Evolutionary conservation across 37 sponge, comb jelly and placozoan species (phyloP), one percentile per base, ranked within the genome.

Genomic region (Dysidea cf. avara): DNA sequence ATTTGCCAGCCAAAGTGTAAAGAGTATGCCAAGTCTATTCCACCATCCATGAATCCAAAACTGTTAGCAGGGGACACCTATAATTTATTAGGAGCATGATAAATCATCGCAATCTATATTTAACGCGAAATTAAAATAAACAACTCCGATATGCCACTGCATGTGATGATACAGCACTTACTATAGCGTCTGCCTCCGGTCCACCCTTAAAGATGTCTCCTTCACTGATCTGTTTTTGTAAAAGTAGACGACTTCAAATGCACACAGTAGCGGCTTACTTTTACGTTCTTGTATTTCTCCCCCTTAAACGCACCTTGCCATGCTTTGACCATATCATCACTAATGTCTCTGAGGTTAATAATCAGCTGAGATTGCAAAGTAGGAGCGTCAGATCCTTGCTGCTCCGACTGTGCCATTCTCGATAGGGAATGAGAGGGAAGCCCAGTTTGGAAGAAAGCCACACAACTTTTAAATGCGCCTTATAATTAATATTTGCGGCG

Each of bases 11-110:
- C 91, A 72, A 90, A 90, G 69, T 84, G 74, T 40, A 29, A 31
- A 28, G 86, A 76, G 48, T 84, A 90, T 31, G 47, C 85, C 81
- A 81, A 75, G 75, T 90, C 91, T 55, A 90, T 90, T 0, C 91
- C 91, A 12, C 91, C 91, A 56, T 90, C 91, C 91, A 90, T 90
- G 75, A 90, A 90, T 3, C 91, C 91, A 77, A 81, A 90, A 72
- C 91, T 90, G 49, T 90, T 90, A 21, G 91, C 91, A 29, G 91
- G 91, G 22, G 91, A 90, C 11, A 90, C 81, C 81, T 81, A 36
- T 39, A 7, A 53, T 32, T 18, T n/a, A n/a, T n/a, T n/a, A 28
- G n/a, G n/a, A n/a, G 60, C 14, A 57, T 12, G 21, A n/a, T 25
- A 2, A 64, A 59, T n/a, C 13, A 59, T 59, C 13, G 28, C 28